A percentile compares a stretch with the other conserved stretches of the same genome.
Conservation (phyloP, 2,797 vertebrate species). For the Lerista edwardsae region DNA sequence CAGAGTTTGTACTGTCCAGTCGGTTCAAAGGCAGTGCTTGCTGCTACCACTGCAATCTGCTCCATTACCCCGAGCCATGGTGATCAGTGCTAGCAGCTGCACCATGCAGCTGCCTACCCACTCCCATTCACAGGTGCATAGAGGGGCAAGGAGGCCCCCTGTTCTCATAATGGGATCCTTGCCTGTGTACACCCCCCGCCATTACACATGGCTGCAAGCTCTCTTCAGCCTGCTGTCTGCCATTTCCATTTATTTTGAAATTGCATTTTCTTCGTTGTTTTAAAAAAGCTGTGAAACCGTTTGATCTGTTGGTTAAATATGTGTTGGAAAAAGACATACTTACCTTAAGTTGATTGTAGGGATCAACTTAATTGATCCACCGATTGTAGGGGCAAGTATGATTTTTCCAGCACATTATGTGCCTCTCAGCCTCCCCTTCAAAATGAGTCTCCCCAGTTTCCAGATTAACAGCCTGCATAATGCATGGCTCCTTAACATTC, state of each 20-base stretch:
- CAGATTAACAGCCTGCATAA: too few species aligned
- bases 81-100: neutral
- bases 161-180: neutral
- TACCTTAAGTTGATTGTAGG: too few species aligned
- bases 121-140: neutral
- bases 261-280: too few species aligned
- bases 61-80: neutral
- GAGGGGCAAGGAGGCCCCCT: neutral
- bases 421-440: too few species aligned
- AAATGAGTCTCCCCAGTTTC: too few species aligned
- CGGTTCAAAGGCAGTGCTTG: neutral
- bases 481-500: too few species aligned
- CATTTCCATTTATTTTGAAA: neutral
- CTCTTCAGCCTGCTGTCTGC: neutral
- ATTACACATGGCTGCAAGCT: neutral
- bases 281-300: too few species aligned
- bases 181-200: neutral
- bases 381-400: too few species aligned
- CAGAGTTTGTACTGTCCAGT: neutral
- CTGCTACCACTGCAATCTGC: accelerated
- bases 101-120: accelerated
- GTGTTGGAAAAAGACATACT: too few species aligned
- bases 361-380: too few species aligned
- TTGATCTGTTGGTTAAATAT: too few species aligned
- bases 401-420: too few species aligned